Evolutionary conservation across 2,113 vertebrate genomes (phyloP).

Genomic region (Amblyornis subalaris): DNA sequence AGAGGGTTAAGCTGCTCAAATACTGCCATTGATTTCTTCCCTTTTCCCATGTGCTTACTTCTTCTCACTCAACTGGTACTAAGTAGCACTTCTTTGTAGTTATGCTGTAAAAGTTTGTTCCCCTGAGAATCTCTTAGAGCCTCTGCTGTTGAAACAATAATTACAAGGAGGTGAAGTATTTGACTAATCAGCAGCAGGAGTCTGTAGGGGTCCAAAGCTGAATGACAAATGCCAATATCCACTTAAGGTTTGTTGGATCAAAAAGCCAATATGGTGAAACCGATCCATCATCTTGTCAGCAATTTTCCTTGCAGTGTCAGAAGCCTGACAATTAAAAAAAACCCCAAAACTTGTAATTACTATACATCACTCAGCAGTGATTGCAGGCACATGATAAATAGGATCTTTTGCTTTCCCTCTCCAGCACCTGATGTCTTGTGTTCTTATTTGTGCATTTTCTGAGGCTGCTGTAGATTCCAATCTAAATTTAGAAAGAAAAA

Average conservation of each 20-base stretch:
- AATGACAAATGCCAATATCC: constrained; percentile 95
- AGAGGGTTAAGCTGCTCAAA: constrained; percentile 75
- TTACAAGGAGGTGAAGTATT: constrained; percentile 82
- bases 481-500: not conserved
- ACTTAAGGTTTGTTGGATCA: constrained; percentile 82
- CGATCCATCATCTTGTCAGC: constrained; percentile 91
- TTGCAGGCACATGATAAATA: constrained; percentile 72
- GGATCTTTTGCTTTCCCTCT: constrained; percentile 41
- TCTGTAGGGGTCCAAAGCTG: constrained; percentile 73
- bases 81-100: constrained; percentile 63
- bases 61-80: constrained; percentile 59
- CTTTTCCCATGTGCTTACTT: constrained; percentile 35
- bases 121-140: constrained; percentile 63
- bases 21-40: constrained; percentile 74
- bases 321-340: constrained; percentile 78
- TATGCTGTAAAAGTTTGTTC: constrained; percentile 67
- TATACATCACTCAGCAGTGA: constrained; percentile 69
- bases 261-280: constrained; percentile 83
- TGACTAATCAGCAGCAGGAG: constrained; percentile 86
- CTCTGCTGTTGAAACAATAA: constrained; percentile 81
- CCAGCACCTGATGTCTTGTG: not conserved
- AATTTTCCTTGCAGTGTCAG: constrained; percentile 67
- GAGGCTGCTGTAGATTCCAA: not conserved
- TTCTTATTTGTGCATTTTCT: not conserved
- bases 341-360: constrained; percentile 43